Evolutionary conservation across 2,797 vertebrate genomes (phyloP), one percentile per base, ranked within the genome.

Genomic region (Hippoglossus hippoglossus): DNA sequence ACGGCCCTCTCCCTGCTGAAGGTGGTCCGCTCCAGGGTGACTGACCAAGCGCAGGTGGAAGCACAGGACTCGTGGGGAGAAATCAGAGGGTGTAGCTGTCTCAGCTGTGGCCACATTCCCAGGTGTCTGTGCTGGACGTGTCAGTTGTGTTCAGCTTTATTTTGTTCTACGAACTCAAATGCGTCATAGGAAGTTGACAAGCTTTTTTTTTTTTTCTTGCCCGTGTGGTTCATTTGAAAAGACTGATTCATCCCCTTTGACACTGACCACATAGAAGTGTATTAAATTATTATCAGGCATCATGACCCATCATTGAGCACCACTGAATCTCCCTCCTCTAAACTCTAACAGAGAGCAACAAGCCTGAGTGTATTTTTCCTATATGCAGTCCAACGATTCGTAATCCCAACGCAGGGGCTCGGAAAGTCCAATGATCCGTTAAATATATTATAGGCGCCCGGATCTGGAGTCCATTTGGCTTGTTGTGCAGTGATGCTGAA

Each of bases 21-120:
- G 84, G 72, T 84, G 12, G 75, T 87, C 58, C 94, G 94, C 94
- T 96, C 94, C 66, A 65, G 84, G 71, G 80, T 85, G 89, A 90
- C 80, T 86, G 90, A 90, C 85, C 89, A 65, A 80, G 89, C 89
- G 92, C 96, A 96, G 96, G 96, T 96, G 95, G 95, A 94, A 86
- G 74, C 63, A 64, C 66, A 84, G 76, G 81, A 73, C 61, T 79
- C 67, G 76, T 65, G 63, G 86, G 83, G 77, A 62, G 82, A 76
- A 80, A 84, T 72, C 2, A 4, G 78, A 89, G 74, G 62, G 24
- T 55, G 26, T 47, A 59, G 79, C 68, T 75, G 63, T 84, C 74
- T 83, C 80, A 85, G 86, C 82, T 86, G 75, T 82, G 80, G 81
- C 67, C 71, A 68, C 78, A 82, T 79, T 86, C 82, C 83, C 82